A percentile compares a stretch with the other conserved stretches of the same genome.
Conservation (phyloP, 2,797 vertebrate genomes). For the Cossypha heuglini region DNA sequence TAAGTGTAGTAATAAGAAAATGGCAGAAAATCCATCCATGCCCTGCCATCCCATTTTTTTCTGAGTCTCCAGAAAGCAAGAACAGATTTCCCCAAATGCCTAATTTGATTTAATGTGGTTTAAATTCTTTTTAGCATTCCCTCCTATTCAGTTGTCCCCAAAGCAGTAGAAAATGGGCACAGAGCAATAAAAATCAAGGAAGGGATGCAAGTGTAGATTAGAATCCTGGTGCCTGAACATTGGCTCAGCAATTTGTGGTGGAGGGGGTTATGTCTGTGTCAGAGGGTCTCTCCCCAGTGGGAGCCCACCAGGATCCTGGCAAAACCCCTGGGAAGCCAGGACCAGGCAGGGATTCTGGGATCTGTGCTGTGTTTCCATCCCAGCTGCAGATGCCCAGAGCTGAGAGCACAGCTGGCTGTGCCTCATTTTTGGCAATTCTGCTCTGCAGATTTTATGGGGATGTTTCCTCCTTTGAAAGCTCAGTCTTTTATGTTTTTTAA, state of each 20-base stretch:
- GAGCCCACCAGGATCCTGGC: background rate
- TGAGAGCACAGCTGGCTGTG: background rate
- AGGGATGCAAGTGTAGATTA: background rate
- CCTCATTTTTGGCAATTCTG: background rate
- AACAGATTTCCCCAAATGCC: background rate
- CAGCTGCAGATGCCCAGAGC: background rate
- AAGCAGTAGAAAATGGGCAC: background rate
- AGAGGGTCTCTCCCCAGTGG: background rate
- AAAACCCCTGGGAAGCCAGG: background rate
- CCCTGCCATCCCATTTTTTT: background rate
- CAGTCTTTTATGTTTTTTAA: background rate
- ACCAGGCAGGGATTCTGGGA: background rate
- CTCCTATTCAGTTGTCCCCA: background rate
- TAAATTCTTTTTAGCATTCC: background rate
- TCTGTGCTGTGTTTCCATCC: background rate
- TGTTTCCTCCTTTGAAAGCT: background rate
- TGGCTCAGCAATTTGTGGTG: background rate
- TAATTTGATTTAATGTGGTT: background rate
- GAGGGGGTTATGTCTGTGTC: background rate
- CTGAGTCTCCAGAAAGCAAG: background rate
- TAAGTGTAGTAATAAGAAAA: background rate
- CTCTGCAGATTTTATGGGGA: background rate
- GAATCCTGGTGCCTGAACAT: fast-evolving
- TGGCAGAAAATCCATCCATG: background rate
- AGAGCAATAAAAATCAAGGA: background rate